Conservation (phyloP, 1,140 invertebrate species). For the Musca domestica region DNA sequence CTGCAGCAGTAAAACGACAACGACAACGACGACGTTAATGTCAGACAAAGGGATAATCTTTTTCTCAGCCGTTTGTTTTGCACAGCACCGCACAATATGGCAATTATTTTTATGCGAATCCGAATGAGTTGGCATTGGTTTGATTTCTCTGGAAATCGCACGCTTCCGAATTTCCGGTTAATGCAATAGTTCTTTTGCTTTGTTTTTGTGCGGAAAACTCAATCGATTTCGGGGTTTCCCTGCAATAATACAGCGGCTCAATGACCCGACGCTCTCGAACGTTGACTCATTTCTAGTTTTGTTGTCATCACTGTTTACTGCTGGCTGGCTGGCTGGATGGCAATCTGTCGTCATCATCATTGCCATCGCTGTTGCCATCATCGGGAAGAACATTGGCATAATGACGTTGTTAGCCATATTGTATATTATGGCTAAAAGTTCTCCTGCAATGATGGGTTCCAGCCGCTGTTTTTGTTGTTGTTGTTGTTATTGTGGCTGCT, state of each 20-base stretch:
- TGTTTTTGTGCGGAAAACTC: background rate
- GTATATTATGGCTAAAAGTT: background rate
- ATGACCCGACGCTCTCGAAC: slow-evolving; percentile 51
- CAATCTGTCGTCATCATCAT: slow-evolving; percentile 33
- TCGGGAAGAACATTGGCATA: slow-evolving; percentile 19
- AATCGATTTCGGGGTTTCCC: background rate
- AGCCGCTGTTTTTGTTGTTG: background rate
- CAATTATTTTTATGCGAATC: no score
- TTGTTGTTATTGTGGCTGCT: background rate
- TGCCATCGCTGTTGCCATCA: slow-evolving; percentile 36
- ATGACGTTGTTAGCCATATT: slow-evolving; percentile 14
- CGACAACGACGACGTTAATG: no score
- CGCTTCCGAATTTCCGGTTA: no score
- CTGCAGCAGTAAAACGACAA: no score
- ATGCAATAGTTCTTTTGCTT: background rate
- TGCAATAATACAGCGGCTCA: slow-evolving; percentile 33
- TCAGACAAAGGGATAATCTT: no score
- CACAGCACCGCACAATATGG: no score
- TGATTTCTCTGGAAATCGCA: no score
- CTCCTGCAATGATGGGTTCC: background rate
- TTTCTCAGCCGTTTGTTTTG: no score
- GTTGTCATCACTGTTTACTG: slow-evolving; percentile 21
- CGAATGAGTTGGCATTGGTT: no score
- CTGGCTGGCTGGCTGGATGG: slow-evolving; percentile 19
- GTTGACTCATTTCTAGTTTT: slow-evolving; percentile 50